Evolutionary conservation across 2,113 vertebrate genomes (phyloP).

Genomic region (Galemys pyrenaicus): DNA sequence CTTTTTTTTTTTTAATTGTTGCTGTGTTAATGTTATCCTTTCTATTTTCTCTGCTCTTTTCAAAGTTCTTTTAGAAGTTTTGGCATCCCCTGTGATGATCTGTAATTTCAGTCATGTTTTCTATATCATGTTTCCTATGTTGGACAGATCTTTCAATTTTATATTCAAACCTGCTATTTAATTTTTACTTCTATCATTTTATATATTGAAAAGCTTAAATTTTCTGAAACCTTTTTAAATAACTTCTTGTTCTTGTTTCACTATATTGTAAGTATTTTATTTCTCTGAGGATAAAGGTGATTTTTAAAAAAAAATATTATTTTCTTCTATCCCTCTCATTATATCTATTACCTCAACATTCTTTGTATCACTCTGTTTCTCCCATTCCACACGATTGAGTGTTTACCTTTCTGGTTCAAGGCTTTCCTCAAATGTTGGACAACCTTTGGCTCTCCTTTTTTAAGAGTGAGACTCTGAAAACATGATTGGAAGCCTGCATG

Average conservation of each 20-base stretch:
- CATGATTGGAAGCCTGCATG: background rate
- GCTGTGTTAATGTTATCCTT: background rate
- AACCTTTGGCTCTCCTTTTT: background rate
- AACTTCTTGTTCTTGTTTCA: background rate
- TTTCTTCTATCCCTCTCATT: background rate
- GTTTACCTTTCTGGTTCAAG: constrained; percentile 1
- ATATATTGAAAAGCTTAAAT: constrained; percentile 33
- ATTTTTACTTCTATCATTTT: constrained; percentile 44
- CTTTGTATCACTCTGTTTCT: background rate
- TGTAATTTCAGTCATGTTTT: background rate
- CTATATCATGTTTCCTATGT: background rate
- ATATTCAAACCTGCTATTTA: background rate
- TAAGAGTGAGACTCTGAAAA: background rate
- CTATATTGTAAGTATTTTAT: background rate
- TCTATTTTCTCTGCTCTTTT: background rate
- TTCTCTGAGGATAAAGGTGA: constrained; percentile 2
- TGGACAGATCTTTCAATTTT: constrained; percentile 30
- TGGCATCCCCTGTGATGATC: background rate
- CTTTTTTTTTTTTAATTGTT: background rate
- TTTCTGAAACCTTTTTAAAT: background rate
- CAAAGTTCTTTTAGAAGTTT: background rate
- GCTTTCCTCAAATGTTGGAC: background rate
- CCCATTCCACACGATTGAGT: background rate
- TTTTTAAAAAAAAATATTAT: no score
- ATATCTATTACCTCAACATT: background rate